Evolutionary conservation across 2,797 vertebrate species (phyloP), one percentile per base, ranked within the genome.

Genomic region (Silurus lanzhouensis): DNA sequence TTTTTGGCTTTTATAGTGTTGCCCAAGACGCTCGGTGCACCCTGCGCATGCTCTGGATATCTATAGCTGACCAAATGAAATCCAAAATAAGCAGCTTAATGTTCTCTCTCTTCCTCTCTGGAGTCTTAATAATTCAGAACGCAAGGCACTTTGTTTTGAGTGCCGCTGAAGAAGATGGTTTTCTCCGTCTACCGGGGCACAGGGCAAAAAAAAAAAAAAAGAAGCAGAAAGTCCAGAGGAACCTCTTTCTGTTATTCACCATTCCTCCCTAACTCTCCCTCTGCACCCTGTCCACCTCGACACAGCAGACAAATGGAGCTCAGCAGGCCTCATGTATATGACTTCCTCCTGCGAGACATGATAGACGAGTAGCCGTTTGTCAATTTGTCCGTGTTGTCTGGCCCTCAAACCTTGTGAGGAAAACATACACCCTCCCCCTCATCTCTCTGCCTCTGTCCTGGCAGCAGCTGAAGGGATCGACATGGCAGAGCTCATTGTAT

Each of bases 401-500:
- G 78, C 38, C 81, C 46, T 63, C 63, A 63, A 84, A 83, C 87
- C 87, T 72, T 58, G 61, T 72, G 52, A 60, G 84, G 57, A 80
- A 83, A 63, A 46, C 61, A 20, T 38, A 27, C 4, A 12, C 75
- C 25, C 25, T 64, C 57, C 57, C 6, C 19, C 14, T 55, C 76
- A 57, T 77, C 74, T 80, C 17, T 76, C 67, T 82, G 22, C 57
- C 60, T 5, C 58, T 60, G 48, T 15, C 63, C 75, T 75, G 6
- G 72, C 84, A 68, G 78, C 82, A 27, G 77, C 78, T 72, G 78
- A 87, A 81, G 48, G 89, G 89, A 89, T 92, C 57, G 92, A 92
- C 91, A 92, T 91, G 91, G 90, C 93, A 88, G 85, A 82, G 88
- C 89, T 94, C 92, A 89, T 91, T 94, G 93, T 93, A 84, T 88